A percentile compares a stretch with the other conserved stretches of the same genome.
phyloP scores from a whole-genome alignment of 2,797 vertebrate species.

The Brachyrhaphis roseni region DNA sequence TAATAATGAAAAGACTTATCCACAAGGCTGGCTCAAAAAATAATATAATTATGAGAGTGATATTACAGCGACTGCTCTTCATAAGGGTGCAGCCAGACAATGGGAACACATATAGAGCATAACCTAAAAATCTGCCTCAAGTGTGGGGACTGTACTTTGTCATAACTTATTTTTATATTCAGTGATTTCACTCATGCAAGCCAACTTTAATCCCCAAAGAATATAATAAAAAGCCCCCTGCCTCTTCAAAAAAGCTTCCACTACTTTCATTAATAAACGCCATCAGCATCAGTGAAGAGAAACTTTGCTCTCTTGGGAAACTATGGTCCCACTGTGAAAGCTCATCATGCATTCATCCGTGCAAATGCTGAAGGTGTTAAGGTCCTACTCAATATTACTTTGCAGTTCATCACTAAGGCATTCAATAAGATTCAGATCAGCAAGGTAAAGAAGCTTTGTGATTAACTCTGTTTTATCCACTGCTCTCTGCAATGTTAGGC shows the following conservation, averaged over 20 bases:
- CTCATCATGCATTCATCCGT: constrained; percentile 29
- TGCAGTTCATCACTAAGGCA: constrained; percentile 19
- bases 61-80: not conserved
- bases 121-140: not conserved
- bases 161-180: constrained; percentile 10
- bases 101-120: not conserved
- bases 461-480: not conserved
- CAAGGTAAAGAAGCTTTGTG: not conserved
- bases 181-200: constrained; percentile 41
- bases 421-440: constrained; percentile 10
- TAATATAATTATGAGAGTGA: not conserved
- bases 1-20: not conserved
- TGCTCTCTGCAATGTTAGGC: not conserved
- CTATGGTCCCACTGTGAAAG: constrained; percentile 2
- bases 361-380: constrained; percentile 16
- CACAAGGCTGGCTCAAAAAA: not conserved
- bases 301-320: constrained; percentile 34
- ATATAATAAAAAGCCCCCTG: constrained; percentile 23
- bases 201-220: constrained; percentile 30
- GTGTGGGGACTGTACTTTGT: not conserved
- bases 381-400: constrained; percentile 10
- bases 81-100: not conserved
- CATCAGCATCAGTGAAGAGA: constrained; percentile 30
- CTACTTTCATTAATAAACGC: constrained; percentile 43
- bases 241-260: constrained; percentile 29